phyloP scores from a whole-genome alignment of 1,140 invertebrate species.

The Neelides sp. region DNA sequence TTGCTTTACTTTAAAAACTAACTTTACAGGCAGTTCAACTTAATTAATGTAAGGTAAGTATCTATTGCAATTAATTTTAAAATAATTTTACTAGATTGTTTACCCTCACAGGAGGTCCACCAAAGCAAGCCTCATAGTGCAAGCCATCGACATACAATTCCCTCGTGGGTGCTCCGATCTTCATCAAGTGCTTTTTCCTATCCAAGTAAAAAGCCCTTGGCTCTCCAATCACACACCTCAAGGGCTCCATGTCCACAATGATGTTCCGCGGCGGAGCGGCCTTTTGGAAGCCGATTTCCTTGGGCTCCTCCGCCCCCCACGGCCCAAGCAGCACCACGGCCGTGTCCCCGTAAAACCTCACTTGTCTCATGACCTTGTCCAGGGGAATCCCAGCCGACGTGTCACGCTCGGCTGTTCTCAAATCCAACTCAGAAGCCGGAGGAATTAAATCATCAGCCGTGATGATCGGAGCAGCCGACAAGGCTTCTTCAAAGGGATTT shows the following conservation, averaged over 20 bases:
- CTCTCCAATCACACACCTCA: constrained; percentile 30
- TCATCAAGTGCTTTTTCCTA: constrained; percentile 48
- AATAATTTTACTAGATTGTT: constrained; percentile 36
- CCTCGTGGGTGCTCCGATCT: constrained; percentile 78
- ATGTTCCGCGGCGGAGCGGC: constrained; percentile 34
- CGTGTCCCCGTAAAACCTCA: constrained; percentile 70
- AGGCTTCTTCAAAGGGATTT: constrained; percentile 26
- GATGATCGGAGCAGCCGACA: constrained; percentile 2
- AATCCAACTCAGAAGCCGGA: constrained; percentile 11
- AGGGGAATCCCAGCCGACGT: constrained; percentile 17
- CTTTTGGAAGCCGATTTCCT: constrained; percentile 64
- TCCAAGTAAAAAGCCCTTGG: constrained; percentile 46
- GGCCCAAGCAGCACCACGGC: constrained; percentile 69
- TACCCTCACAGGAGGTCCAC: constrained; percentile 70
- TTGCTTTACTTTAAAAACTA: too few species aligned
- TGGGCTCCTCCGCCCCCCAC: constrained; percentile 67
- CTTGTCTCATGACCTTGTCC: constrained; percentile 47
- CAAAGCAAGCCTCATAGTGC: constrained; percentile 81
- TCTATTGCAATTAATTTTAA: neutral
- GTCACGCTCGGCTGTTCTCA: constrained; percentile 16
- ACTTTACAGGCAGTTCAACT: too few species aligned
- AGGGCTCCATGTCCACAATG: constrained; percentile 19
- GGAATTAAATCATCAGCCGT: constrained; percentile 18
- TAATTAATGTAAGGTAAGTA: neutral
- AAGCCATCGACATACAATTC: constrained; percentile 69